Base-by-base conservation (phyloP, 2,797 vertebrate genomes). In the Pristis pectinata region DNA sequence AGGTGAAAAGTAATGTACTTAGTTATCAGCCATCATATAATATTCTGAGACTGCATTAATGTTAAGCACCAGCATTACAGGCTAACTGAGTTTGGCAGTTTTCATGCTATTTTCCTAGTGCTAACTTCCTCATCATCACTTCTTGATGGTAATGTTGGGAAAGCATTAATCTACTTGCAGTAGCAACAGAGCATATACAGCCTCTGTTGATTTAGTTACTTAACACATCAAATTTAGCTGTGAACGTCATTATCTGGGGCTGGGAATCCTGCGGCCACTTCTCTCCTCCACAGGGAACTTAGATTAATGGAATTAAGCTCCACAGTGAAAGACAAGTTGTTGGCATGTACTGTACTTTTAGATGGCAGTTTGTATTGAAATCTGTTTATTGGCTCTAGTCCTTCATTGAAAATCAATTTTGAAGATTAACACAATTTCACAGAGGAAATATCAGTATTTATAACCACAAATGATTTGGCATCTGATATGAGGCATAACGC, bases 281-380 rank as follows among this genome's bases (percentile, higher is more conserved):
- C 34, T 95, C 95, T 96, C 94, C 64, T 95, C 94, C 44, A 34
- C 79, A 37, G 91, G 70, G 94, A 94, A 61, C 30, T 85, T 61
- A 94, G 95, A 95, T 96, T 95, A 95, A 96, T 94, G 94, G 95
- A 95, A 95, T 96, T 94, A 94, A 80, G 37, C 76, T 96, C 96
- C 96, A 95, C 82, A 74, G 95, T 49, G 37, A 93, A 95, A 95
- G 95, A 94, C 76, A 95, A 95, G 95, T 9, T 95, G 94, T 53
- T 76, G 95, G 89, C 70, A 92, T 93, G 92, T 76, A 76, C 4
- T 34, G 64, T 67, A 74, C 49, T 94, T 76, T 53, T 19, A 94
- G 44, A 53, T 74, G 30, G 92, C 49, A 72, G 72, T 56, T 76
- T 44, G 44, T 34, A 49, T 74, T 94, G 70, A 74, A 74, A 53